These are phyloP conservation scores for Rugalucina vietnamica DNA, from an alignment of 2,888 invertebrate genomes.

Conservation along the genomic window DNA sequence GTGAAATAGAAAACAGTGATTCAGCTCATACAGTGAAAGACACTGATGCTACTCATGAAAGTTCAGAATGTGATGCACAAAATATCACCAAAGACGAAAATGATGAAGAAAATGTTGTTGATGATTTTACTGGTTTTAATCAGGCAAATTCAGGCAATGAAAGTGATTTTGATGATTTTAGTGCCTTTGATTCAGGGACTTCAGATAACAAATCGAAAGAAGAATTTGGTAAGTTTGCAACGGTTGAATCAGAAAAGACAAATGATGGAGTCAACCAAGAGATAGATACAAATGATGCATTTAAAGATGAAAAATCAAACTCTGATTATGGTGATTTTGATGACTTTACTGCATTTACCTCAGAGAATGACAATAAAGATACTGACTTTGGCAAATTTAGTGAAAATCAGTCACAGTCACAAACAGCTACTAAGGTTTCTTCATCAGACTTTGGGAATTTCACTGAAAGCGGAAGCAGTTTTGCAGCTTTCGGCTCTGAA, in stretches of 20 bases:
- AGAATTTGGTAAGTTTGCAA: slow-evolving; percentile 55
- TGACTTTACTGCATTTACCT: background rate
- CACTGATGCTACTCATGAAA: background rate
- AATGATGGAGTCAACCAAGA: background rate
- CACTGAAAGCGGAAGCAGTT: slow-evolving; percentile 13
- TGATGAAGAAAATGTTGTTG: slow-evolving; percentile 1
- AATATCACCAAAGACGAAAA: background rate
- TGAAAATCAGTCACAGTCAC: too few relatives aligned
- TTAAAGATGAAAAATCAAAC: background rate
- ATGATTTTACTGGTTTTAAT: background rate
- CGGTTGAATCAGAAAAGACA: background rate
- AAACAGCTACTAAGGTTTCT: too few relatives aligned
- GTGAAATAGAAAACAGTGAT: background rate
- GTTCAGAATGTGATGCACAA: background rate
- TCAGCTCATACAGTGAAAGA: background rate
- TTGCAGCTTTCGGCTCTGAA: slow-evolving; percentile 23
- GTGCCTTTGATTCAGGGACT: slow-evolving; percentile 2
- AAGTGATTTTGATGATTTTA: slow-evolving; percentile 28
- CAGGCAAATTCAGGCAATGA: background rate
- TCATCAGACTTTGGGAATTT: too few relatives aligned
- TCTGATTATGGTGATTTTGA: background rate
- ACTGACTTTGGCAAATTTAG: slow-evolving; percentile 44
- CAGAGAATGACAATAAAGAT: background rate
- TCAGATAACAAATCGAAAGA: slow-evolving; percentile 17
- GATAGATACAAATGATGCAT: background rate